phyloP scores from a whole-genome alignment of 2,888 invertebrate genomes.

The Lasioglossum malachurum region DNA sequence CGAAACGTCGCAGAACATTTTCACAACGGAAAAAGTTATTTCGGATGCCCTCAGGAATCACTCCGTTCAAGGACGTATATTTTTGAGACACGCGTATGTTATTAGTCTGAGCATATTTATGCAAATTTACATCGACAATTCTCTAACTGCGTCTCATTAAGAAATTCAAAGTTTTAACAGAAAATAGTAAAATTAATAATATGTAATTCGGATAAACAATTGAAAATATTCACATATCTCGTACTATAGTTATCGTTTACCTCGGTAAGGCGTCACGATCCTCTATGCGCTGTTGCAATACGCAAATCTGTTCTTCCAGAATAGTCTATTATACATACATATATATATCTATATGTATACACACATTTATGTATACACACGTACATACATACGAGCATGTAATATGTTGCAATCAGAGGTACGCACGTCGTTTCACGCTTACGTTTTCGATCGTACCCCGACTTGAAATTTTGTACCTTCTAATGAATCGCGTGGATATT shows the following conservation, averaged over 20 bases:
- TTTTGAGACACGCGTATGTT: background rate
- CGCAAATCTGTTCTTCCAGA: conserved; percentile 84
- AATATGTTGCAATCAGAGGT: conserved; percentile 69
- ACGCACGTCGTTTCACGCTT: conserved; percentile 67
- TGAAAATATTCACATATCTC: conserved; percentile 53
- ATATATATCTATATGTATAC: conserved; percentile 67
- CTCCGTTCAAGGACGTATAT: too few relatives aligned
- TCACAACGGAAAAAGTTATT: too few relatives aligned
- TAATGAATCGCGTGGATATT: conserved; percentile 48
- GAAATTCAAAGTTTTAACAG: background rate
- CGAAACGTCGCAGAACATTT: too few relatives aligned
- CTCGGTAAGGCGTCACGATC: conserved; percentile 70
- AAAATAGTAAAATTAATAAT: background rate
- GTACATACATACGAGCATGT: conserved; percentile 63
- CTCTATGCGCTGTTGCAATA: conserved; percentile 78
- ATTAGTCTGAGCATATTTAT: background rate
- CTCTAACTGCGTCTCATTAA: background rate
- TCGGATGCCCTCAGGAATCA: too few relatives aligned
- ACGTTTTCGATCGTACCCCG: conserved; percentile 56
- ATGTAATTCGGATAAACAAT: conserved; percentile 15
- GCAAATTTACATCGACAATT: too few relatives aligned
- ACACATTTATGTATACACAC: conserved; percentile 68
- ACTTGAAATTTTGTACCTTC: conserved; percentile 51
- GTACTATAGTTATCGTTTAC: conserved; percentile 47
- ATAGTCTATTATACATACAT: conserved; percentile 68